Percentiles rank a stretch among this genome's conserved stretches.
These are phyloP conservation scores for Lagopus muta DNA, from an alignment of 2,113 vertebrate genomes.

Conservation along the genomic window DNA sequence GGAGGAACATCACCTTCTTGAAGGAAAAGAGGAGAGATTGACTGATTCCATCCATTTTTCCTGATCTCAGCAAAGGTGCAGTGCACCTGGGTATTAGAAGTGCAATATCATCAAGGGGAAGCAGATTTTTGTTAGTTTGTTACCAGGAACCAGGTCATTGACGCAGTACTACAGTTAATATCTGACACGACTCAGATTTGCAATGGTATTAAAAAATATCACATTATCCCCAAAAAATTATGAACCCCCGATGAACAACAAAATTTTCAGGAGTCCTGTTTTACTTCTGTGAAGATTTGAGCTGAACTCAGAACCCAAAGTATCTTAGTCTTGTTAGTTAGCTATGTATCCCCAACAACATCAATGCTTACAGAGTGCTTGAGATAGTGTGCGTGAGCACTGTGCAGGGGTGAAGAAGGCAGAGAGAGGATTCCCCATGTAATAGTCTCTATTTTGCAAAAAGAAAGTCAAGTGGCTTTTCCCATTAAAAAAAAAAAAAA, in stretches of 20 bases:
- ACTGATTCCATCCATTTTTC: background rate
- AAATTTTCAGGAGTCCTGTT: background rate
- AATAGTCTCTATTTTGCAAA: background rate
- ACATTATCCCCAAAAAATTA: fast-evolving
- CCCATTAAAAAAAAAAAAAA: background rate
- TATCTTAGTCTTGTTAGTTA: background rate
- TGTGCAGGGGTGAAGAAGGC: background rate
- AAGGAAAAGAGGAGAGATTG: background rate
- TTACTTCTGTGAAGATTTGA: background rate
- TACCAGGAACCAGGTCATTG: background rate
- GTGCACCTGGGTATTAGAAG: background rate
- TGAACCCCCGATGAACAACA: background rate
- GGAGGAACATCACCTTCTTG: background rate
- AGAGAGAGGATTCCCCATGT: background rate
- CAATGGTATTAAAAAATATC: background rate
- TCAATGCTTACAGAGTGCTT: background rate
- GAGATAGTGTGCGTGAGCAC: fast-evolving
- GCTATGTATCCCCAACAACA: background rate
- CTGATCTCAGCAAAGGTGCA: background rate
- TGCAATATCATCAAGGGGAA: background rate
- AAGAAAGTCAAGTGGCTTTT: background rate
- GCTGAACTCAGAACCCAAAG: background rate
- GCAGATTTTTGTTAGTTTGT: background rate
- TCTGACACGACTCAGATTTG: background rate
- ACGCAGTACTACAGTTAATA: background rate